These are phyloP conservation scores for Dermolepida albohirtum DNA, from an alignment of 2,888 invertebrate genomes.

Conservation along the genomic window DNA sequence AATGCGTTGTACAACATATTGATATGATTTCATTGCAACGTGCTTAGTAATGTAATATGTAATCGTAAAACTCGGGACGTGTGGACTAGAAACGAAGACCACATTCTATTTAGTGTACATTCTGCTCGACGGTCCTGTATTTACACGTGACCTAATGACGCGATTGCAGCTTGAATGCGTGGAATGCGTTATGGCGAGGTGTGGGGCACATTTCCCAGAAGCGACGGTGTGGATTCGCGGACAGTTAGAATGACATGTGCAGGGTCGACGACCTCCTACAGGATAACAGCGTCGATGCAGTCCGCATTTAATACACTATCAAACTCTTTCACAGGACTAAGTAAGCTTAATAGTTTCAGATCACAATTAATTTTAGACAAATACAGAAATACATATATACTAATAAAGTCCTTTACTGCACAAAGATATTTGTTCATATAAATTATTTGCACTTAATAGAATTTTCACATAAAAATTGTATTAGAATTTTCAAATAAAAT, in stretches of 20 bases:
- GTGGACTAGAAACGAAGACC: slow-evolving; percentile 32
- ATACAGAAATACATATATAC: too few species aligned
- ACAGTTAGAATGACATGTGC: slow-evolving; percentile 65
- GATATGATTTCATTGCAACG: too few species aligned
- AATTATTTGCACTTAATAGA: too few species aligned
- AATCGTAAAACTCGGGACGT: not conserved
- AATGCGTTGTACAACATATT: too few species aligned
- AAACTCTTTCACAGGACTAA: slow-evolving; percentile 34
- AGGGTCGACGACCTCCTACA: slow-evolving; percentile 66
- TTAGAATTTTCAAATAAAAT: too few species aligned
- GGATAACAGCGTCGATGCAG: slow-evolving; percentile 38
- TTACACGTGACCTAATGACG: slow-evolving; percentile 50
- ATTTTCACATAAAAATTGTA: too few species aligned
- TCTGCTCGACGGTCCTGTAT: slow-evolving; percentile 34
- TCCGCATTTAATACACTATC: slow-evolving; percentile 34
- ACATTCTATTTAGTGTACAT: slow-evolving; percentile 23
- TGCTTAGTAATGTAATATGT: slow-evolving; percentile 4
- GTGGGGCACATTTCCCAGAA: slow-evolving; percentile 67
- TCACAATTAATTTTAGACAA: not conserved
- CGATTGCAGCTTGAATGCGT: slow-evolving; percentile 57
- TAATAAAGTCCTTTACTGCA: too few species aligned
- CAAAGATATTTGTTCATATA: too few species aligned
- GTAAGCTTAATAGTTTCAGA: not conserved
- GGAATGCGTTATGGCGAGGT: slow-evolving; percentile 59
- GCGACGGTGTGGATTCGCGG: slow-evolving; percentile 65